Evolutionary conservation across 1,140 invertebrate genomes (phyloP).

Genomic region (Drosophila burlai): DNA sequence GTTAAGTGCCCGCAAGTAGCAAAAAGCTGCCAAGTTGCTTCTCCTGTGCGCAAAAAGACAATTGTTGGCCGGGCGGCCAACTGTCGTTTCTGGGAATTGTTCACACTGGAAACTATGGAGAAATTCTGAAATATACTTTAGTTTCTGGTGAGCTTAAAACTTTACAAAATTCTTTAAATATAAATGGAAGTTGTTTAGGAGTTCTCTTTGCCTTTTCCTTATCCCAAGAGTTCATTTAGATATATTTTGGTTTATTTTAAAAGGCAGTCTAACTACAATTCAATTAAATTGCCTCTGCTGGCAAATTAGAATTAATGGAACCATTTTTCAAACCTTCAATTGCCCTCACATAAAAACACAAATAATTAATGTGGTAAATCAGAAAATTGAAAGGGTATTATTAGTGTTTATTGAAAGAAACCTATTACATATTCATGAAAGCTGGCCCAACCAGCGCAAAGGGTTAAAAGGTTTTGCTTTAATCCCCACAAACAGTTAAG

Average conservation of each 20-base stretch:
- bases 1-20: conserved; percentile 72
- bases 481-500: conserved; percentile 23
- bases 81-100: neutral
- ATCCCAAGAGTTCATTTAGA: neutral
- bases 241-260: neutral
- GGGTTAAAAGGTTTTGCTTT: conserved; percentile 15
- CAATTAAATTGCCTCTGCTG: neutral
- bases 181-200: neutral
- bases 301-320: neutral
- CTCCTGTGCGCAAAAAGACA: conserved; percentile 42
- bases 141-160: neutral
- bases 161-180: neutral
- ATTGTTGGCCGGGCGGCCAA: conserved; percentile 44
- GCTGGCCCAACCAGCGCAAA: conserved; percentile 1
- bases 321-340: neutral
- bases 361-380: conserved; percentile 33
- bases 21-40: conserved; percentile 56
- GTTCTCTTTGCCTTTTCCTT: neutral
- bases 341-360: conserved; percentile 2
- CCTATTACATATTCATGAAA: conserved; percentile 30
- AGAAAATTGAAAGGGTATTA: conserved; percentile 33
- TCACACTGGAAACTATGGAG: conserved; percentile 8
- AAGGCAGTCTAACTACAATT: too few relatives aligned
- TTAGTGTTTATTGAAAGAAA: conserved; percentile 25
- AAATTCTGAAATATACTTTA: neutral